Evolutionary conservation across 1,140 invertebrate species (phyloP).

Genomic region (Drosophila hydei): DNA sequence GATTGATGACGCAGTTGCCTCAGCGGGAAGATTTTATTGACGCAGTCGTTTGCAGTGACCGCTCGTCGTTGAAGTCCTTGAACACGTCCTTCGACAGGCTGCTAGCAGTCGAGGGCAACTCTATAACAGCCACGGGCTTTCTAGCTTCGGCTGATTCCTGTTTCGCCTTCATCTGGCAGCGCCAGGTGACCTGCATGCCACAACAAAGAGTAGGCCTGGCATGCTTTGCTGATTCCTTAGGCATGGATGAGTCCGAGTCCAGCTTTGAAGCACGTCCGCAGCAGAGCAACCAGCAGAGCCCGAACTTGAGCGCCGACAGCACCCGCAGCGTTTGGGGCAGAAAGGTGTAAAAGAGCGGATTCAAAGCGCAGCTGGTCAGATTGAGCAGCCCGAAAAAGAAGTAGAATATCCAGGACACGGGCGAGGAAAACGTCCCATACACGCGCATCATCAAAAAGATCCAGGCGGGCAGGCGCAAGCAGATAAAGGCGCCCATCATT

Average conservation of each 20-base stretch:
- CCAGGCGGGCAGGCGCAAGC: constrained; percentile 85
- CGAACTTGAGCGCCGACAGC: constrained; percentile 44
- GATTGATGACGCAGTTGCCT: constrained; percentile 50
- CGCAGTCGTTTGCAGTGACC: constrained; percentile 36
- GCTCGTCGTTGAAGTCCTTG: constrained; percentile 32
- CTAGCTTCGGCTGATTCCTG: neutral
- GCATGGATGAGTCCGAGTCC: constrained; percentile 44
- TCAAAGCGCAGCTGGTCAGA: constrained; percentile 84
- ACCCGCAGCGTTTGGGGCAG: constrained; percentile 84
- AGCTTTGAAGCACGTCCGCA: constrained; percentile 6
- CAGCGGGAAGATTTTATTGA: constrained; percentile 56
- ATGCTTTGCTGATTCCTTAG: constrained; percentile 20
- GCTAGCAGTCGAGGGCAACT: neutral
- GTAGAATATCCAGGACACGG: constrained; percentile 84
- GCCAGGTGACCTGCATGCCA: constrained; percentile 56
- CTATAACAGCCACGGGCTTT: neutral
- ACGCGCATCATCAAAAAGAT: constrained; percentile 84
- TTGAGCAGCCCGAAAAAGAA: constrained; percentile 84
- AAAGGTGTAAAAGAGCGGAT: constrained; percentile 86
- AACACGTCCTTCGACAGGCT: constrained; percentile 30
- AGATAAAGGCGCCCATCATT: constrained; percentile 85
- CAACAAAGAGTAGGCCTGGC: constrained; percentile 33
- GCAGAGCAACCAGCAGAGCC: constrained; percentile 18
- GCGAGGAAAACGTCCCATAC: constrained; percentile 62
- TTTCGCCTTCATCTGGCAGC: constrained; percentile 29